phyloP scores from a whole-genome alignment of 2,113 vertebrate genomes.

The Nanorana parkeri region DNA sequence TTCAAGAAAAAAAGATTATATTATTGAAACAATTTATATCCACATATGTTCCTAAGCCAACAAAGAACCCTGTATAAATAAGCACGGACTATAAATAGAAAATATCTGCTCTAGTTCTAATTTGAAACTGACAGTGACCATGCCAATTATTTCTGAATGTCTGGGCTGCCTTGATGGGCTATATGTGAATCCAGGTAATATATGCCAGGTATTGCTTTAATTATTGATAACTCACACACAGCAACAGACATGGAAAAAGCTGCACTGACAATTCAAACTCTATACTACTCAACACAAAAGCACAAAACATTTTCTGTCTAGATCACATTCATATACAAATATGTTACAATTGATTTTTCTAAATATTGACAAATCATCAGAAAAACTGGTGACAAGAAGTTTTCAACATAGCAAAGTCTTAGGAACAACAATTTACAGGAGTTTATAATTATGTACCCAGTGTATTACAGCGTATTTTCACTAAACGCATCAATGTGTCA shows the following conservation, averaged over 20 bases:
- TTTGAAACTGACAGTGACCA: background rate
- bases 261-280: background rate
- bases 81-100: background rate
- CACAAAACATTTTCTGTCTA: too few species aligned
- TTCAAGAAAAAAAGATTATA: too few species aligned
- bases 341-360: too few species aligned
- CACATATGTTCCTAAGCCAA: background rate
- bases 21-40: background rate
- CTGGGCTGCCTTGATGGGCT: too few species aligned
- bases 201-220: background rate
- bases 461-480: background rate
- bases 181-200: background rate
- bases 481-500: background rate
- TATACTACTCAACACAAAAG: background rate
- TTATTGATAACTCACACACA: background rate
- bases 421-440: background rate
- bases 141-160: slow-evolving; percentile 14
- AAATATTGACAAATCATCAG: too few species aligned
- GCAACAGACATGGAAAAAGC: background rate
- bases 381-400: too few species aligned
- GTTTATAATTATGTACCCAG: background rate
- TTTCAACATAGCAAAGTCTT: too few species aligned
- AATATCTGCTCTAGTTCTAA: background rate
- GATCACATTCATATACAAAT: too few species aligned
- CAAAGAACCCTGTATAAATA: background rate